Evolutionary conservation across 2,113 vertebrate genomes (phyloP), one percentile per base, ranked within the genome.

Genomic region (Dipodomys merriami): DNA sequence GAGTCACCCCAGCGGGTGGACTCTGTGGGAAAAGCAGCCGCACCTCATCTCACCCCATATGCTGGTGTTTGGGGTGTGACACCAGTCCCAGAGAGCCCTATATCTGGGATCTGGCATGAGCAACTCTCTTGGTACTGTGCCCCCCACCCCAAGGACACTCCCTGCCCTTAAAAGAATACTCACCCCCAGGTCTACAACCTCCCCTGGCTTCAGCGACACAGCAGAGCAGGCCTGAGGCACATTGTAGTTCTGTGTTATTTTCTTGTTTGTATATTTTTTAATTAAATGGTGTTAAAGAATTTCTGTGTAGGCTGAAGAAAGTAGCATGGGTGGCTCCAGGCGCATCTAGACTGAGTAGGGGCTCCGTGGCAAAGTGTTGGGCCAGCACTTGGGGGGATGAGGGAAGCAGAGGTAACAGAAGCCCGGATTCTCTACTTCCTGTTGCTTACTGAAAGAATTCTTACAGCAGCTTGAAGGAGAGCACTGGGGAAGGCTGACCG

Each of bases 271-370:
- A 76, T 19, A 60, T 25, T 78, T 30, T 44, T 91, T 85, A 84
- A 97, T 97, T 97, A 97, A 97, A 97, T 67, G 23, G 15, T 64
- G 22, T 78, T 73, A 60, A 91, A 33, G 53, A 16, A 72, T 33
- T 35, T 68, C n/a, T 67, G 69, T 78, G 65, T 85, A 93, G 76
- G 86, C 71, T 92, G 20, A 69, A 12, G 71, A 82, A 62, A 53
- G 53, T 29, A 90, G 29, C n/a, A 30, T 16, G 53, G 53, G 53
- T 16, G 12, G 11, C 16, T 57, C 13, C 15, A 57, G 53, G 53
- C 15, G 16, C 53, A 18, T 4, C 53, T 57, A 57, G 53, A 57
- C 53, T 16, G 53, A 57, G 53, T 57, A 57, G 53, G 53, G 53
- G 15, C 53, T 57, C 53, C 11, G 16, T 57, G 53, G 53, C 53